Conservation (phyloP, 2,113 vertebrate genomes). For the Cololabis saira region DNA sequence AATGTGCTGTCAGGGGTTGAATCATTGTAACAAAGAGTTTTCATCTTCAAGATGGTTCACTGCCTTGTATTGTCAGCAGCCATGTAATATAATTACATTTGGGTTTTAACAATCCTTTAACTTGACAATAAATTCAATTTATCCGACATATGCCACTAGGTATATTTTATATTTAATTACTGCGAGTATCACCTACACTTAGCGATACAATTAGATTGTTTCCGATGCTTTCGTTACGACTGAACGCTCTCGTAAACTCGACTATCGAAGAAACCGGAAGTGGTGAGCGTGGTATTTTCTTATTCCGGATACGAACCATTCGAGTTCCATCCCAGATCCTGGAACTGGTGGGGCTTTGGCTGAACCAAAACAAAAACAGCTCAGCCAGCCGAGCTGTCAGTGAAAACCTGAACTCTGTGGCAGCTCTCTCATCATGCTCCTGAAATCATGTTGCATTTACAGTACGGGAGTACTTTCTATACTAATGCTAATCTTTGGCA, state of each 20-base stretch:
- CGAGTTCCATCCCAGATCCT: conserved; percentile 20
- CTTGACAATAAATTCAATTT: background rate
- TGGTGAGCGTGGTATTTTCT: background rate
- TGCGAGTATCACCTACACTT: background rate
- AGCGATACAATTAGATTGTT: background rate
- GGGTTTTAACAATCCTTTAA: background rate
- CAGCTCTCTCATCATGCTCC: conserved; percentile 36
- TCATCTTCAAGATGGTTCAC: conserved; percentile 15
- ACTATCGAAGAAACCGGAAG: conserved; percentile 50
- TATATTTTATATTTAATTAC: background rate
- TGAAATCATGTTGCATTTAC: conserved; percentile 76
- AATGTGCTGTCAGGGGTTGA: no score
- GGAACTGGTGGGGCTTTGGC: background rate
- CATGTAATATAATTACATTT: no score
- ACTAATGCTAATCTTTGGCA: conserved; percentile 71
- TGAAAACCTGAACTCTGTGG: background rate
- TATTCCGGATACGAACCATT: conserved; percentile 21
- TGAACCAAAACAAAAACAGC: conserved; percentile 60
- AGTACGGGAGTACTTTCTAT: conserved; percentile 65
- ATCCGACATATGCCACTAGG: background rate
- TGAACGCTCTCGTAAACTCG: background rate
- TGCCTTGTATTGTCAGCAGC: background rate
- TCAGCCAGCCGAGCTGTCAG: background rate
- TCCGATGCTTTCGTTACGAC: background rate
- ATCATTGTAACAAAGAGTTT: conserved; percentile 38